Evolutionary conservation across 2,888 invertebrate species (phyloP).

Genomic region (Metacarcinus magister): DNA sequence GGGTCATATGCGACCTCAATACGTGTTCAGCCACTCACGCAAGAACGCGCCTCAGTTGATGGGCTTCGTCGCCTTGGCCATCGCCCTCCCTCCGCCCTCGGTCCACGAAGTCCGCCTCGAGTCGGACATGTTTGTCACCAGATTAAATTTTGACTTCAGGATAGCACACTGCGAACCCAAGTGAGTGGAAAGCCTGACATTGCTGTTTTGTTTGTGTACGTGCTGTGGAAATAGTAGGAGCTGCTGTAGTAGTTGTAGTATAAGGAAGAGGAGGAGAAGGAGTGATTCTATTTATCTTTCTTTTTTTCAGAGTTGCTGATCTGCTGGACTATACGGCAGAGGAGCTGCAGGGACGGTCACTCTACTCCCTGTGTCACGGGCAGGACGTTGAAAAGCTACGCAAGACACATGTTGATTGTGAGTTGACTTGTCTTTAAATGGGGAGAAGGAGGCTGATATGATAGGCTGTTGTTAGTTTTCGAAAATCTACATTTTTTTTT

Average conservation of each 20-base stretch:
- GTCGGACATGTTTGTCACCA: conserved; percentile 91
- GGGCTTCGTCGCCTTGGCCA: conserved; percentile 97
- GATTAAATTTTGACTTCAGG: conserved; percentile 97
- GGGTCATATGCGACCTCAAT: conserved; percentile 94
- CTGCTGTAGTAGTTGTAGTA: not conserved
- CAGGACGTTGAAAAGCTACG: conserved; percentile 97
- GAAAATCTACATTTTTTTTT: not conserved
- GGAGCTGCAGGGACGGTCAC: conserved; percentile 95
- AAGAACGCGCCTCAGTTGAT: conserved; percentile 90
- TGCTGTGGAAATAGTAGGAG: not conserved
- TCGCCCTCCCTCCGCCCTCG: conserved; percentile 97
- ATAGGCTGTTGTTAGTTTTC: not conserved
- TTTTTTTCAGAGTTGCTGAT: conserved; percentile 91
- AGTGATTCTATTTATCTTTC: not conserved
- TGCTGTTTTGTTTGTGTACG: not conserved
- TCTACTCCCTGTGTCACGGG: conserved; percentile 97
- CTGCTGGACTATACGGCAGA: conserved; percentile 96
- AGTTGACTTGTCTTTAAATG: conserved; percentile 86
- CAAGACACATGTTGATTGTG: conserved; percentile 97
- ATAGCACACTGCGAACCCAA: conserved; percentile 98
- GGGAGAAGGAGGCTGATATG: not conserved
- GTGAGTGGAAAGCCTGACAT: conserved; percentile 86
- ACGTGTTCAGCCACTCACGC: conserved; percentile 81
- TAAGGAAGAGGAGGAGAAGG: too few relatives aligned
- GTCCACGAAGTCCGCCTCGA: conserved; percentile 90